Percentiles rank a stretch among this genome's conserved stretches.
Evolutionary conservation across 2,113 vertebrate species (phyloP).

Genomic region (Daboia siamensis): DNA sequence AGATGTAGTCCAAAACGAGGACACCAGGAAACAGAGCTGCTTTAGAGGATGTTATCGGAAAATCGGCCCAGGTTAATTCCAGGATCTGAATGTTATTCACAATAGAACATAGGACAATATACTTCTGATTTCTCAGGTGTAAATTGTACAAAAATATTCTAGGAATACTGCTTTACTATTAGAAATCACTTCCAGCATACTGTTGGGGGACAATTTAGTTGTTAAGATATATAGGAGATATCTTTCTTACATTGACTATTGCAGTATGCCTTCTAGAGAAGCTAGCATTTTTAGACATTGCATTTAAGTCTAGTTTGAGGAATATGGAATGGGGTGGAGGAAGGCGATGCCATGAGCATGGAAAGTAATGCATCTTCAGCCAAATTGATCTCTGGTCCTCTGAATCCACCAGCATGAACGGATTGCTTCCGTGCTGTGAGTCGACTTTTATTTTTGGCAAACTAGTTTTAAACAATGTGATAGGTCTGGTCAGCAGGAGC

Average conservation of each 20-base stretch:
- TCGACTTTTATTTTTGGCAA: slow-evolving; percentile 29
- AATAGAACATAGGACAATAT: background rate
- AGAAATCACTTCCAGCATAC: background rate
- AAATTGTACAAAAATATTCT: background rate
- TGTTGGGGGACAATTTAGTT: background rate
- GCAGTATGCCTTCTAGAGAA: background rate
- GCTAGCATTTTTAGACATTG: background rate
- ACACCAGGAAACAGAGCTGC: background rate
- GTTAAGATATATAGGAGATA: background rate
- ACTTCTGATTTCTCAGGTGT: background rate
- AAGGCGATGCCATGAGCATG: background rate
- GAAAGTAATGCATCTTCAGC: background rate
- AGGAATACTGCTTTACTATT: background rate
- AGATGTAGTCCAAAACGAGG: background rate
- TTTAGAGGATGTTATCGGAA: background rate
- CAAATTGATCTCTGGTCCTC: background rate
- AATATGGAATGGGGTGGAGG: too few species aligned
- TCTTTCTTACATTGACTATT: background rate
- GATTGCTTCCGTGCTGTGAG: slow-evolving; percentile 41
- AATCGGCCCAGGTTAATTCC: background rate
- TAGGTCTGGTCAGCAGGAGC: slow-evolving; percentile 37
- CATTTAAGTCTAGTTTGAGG: background rate
- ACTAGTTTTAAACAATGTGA: slow-evolving; percentile 19
- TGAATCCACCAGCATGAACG: slow-evolving; percentile 9
- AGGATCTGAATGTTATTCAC: background rate